Evolutionary conservation across 2,113 vertebrate species (phyloP), one percentile per base, ranked within the genome.

Genomic region (Dromaius novaehollandiae): DNA sequence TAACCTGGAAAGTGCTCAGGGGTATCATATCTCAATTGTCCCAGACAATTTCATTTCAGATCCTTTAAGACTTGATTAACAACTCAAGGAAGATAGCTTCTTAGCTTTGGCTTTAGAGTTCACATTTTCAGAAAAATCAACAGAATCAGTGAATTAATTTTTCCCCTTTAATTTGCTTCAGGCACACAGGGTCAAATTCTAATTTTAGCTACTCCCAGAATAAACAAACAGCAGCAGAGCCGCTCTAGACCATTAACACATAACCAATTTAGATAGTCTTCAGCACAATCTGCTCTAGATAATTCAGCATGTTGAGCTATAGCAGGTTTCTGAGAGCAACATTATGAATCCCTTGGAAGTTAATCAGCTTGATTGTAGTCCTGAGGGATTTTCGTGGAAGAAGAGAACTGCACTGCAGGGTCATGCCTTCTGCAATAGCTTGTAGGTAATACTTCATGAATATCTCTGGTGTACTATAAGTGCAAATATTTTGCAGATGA

Each of bases 201-300:
- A 84, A 95, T 95, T 94, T 97, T 96, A 97, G 79, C 79, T 88
- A 76, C 77, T 58, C 55, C 71, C 55, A 55, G 68, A 88, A 93
- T 28, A 92, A 95, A 95, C 65, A 95, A 88, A 81, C 16, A 75
- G 30, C 75, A 92, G 65, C 63, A 79, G 55, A 84, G 36, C 50
- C 38, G 88, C 30, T 48, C 78, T 96, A 78, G 8, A 0, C 83
- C 82, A 94, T 78, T 87, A 86, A 50, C n/a, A 65, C 68, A 87
- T 71, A 83, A 96, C 85, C 78, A 93, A 46, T 89, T 64, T 32
- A 53, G 90, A 86, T 88, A 90, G 40, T 78, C 76, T 94, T 96
- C 71, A 75, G 93, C 68, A 95, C 89, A 88, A 36, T 46, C 68
- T 88, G 93, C 83, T 64, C 91, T 60, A 83, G 32, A 70, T 64